Conservation (phyloP, 2,888 invertebrate species). For the Eudasyphora cyanicolor region DNA sequence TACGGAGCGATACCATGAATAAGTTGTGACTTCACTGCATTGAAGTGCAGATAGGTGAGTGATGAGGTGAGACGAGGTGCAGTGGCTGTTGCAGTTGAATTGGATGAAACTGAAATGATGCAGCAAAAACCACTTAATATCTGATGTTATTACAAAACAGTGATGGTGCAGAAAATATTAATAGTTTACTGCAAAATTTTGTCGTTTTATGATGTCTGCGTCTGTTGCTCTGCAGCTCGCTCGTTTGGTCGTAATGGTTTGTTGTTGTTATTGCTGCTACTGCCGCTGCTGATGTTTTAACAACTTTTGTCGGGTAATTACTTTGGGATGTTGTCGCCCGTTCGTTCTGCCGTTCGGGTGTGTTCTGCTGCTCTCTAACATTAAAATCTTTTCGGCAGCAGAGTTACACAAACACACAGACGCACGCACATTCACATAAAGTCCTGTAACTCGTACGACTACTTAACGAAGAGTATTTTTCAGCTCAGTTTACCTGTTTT, state of each 20-base stretch:
- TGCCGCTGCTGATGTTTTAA: constrained; percentile 65
- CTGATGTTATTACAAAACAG: constrained; percentile 64
- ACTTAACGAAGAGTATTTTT: constrained; percentile 1
- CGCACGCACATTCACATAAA: neutral
- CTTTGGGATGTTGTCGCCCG: constrained; percentile 47
- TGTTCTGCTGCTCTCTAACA: constrained; percentile 19
- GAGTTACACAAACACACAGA: neutral
- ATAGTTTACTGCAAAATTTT: constrained; percentile 65
- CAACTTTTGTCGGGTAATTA: constrained; percentile 64
- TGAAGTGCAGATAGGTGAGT: neutral
- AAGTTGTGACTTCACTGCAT: neutral
- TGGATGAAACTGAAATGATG: constrained; percentile 55
- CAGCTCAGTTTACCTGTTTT: constrained; percentile 54
- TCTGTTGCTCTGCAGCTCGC: no score
- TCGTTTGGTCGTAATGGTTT: constrained; percentile 74
- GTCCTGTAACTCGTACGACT: constrained; percentile 19
- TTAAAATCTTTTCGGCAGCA: constrained; percentile 24
- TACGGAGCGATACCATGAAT: neutral
- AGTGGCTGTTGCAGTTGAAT: neutral
- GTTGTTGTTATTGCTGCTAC: constrained; percentile 66
- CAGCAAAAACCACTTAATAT: constrained; percentile 66
- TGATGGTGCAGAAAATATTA: constrained; percentile 66
- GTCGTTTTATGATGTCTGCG: constrained; percentile 66
- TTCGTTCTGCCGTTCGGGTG: constrained; percentile 45
- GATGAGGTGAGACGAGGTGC: no score